These are phyloP conservation scores for Pararge aegeria DNA, from an alignment of 1,140 invertebrate genomes.

Conservation along the genomic window DNA sequence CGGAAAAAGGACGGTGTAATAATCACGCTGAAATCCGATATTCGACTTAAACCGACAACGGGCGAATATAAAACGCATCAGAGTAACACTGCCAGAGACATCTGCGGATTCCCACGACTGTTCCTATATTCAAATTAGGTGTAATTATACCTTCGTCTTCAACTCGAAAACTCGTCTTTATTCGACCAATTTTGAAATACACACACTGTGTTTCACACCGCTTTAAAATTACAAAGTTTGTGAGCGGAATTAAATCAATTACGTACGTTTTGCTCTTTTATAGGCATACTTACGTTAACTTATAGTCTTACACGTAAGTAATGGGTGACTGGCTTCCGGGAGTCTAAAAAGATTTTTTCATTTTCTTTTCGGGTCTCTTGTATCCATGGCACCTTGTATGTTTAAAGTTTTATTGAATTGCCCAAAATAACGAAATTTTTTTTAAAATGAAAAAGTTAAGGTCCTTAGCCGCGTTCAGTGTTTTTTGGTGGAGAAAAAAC, in stretches of 20 bases:
- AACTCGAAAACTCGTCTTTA: conserved; percentile 27
- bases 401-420: too few species aligned
- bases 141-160: conserved; percentile 30
- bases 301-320: too few species aligned
- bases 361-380: too few species aligned
- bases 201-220: conserved; percentile 12
- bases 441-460: too few species aligned
- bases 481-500: too few species aligned
- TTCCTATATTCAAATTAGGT: conserved; percentile 33
- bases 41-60: conserved; percentile 3
- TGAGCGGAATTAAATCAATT: not conserved
- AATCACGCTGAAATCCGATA: conserved; percentile 27
- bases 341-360: too few species aligned
- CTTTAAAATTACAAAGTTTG: conserved; percentile 5
- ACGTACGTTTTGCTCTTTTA: not conserved
- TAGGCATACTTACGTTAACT: too few species aligned
- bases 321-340: too few species aligned
- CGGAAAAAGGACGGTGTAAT: conserved; percentile 8
- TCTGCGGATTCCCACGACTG: conserved; percentile 29
- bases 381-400: too few species aligned
- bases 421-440: too few species aligned
- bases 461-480: too few species aligned
- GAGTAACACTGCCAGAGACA: conserved; percentile 27
- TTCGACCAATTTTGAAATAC: conserved; percentile 22
- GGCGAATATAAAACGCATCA: conserved; percentile 21